These are phyloP conservation scores for Pseudococcus longispinus DNA, from an alignment of 2,888 invertebrate species.

Conservation along the genomic window DNA sequence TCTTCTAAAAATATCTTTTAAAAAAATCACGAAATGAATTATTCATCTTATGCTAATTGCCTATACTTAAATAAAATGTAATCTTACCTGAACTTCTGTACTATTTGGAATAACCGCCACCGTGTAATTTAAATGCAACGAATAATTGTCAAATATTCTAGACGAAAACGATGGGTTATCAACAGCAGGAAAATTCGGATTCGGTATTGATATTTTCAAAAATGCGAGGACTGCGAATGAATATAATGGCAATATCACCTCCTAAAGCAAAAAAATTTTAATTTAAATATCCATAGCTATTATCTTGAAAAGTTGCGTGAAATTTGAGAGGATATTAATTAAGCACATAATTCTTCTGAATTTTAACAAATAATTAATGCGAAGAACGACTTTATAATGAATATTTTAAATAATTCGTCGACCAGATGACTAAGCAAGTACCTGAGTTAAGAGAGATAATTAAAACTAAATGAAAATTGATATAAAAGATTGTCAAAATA, in stretches of 20 bases:
- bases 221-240: slow-evolving; percentile 77
- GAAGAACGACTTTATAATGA: too few species aligned
- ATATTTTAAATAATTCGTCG: too few species aligned
- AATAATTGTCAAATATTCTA: slow-evolving; percentile 66
- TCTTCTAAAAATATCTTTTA: slow-evolving; percentile 15
- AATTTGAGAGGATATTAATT: too few species aligned
- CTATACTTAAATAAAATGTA: not conserved
- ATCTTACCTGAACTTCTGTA: slow-evolving; percentile 65
- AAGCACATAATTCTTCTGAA: too few species aligned
- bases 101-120: slow-evolving; percentile 75
- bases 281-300: too few species aligned
- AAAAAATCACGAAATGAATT: not conserved
- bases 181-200: slow-evolving; percentile 78
- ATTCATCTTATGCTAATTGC: not conserved
- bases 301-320: too few species aligned
- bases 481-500: too few species aligned
- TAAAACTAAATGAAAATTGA: too few species aligned
- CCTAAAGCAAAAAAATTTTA: slow-evolving; percentile 66
- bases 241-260: slow-evolving; percentile 79
- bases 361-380: too few species aligned
- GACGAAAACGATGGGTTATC: slow-evolving; percentile 70
- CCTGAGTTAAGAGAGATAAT: too few species aligned
- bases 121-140: slow-evolving; percentile 67
- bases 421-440: too few species aligned
- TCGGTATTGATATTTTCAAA: slow-evolving; percentile 76